These are phyloP conservation scores for Chydorus sphaericus DNA, from an alignment of 2,888 invertebrate genomes.

Conservation along the genomic window DNA sequence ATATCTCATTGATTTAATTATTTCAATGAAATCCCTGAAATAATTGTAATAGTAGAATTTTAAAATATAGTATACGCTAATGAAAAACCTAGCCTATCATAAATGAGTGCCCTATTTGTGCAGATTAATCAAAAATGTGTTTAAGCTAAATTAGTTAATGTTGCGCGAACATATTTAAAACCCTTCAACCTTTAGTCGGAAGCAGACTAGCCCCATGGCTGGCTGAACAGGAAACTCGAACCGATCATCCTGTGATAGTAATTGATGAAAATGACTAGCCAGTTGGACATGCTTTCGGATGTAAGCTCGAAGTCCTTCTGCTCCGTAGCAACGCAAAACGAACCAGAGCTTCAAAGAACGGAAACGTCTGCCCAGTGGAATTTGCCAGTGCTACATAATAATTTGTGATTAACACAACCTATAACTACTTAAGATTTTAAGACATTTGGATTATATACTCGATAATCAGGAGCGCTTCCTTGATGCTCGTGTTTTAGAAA, in stretches of 20 bases:
- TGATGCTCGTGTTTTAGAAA: slow-evolving; percentile 90
- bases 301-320: slow-evolving; percentile 69
- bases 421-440: not conserved
- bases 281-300: slow-evolving; percentile 72
- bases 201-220: slow-evolving; percentile 90
- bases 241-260: slow-evolving; percentile 56
- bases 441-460: slow-evolving; percentile 34
- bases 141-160: not conserved
- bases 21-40: too few relatives aligned
- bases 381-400: slow-evolving; percentile 72
- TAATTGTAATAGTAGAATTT: not conserved
- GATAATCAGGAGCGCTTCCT: slow-evolving; percentile 78
- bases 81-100: too few relatives aligned
- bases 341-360: slow-evolving; percentile 91
- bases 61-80: too few relatives aligned
- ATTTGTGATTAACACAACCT: not conserved
- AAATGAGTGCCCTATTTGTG: too few relatives aligned
- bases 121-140: not conserved
- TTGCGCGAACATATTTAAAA: slow-evolving; percentile 20
- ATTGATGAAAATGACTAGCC: slow-evolving; percentile 71
- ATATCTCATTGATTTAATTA: too few relatives aligned
- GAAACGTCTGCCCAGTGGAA: slow-evolving; percentile 83
- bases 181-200: slow-evolving; percentile 80
- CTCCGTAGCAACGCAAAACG: slow-evolving; percentile 75
- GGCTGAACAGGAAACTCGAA: slow-evolving; percentile 85